Percentiles rank a stretch among this genome's conserved stretches.
Evolutionary conservation across 1,140 invertebrate genomes (phyloP).

Genomic region (Trinorchestia longiramus): DNA sequence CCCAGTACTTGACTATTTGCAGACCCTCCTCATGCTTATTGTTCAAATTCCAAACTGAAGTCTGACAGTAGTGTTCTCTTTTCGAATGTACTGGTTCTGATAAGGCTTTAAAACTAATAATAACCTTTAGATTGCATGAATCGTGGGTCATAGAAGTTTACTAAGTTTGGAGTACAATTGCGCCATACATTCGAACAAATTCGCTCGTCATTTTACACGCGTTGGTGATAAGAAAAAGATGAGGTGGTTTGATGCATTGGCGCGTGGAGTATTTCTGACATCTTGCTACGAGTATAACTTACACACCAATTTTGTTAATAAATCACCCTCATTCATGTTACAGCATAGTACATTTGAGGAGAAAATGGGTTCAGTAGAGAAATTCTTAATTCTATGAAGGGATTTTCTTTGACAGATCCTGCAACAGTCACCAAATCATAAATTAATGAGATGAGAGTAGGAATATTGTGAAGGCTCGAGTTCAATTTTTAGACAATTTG

Average conservation of each 20-base stretch:
- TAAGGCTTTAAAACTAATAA: neutral
- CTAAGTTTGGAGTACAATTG: neutral
- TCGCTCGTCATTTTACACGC: neutral
- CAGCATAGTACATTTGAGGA: neutral
- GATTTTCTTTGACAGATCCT: neutral
- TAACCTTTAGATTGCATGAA: neutral
- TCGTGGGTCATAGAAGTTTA: neutral
- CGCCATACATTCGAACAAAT: neutral
- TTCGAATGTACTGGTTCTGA: neutral
- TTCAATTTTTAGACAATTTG: neutral
- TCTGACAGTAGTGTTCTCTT: neutral
- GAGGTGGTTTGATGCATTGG: neutral
- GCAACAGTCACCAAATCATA: neutral
- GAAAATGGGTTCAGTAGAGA: neutral
- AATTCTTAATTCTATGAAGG: neutral
- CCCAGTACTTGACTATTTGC: neutral
- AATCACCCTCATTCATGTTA: neutral
- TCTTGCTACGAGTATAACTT: neutral
- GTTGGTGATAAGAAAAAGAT: neutral
- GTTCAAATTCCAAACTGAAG: neutral
- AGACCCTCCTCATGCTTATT: neutral
- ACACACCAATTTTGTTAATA: neutral
- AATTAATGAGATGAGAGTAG: neutral
- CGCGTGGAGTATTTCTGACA: no score
- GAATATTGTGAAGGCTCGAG: neutral